Conservation (phyloP, 2,113 vertebrate species). For the Dipodomys ordii region DNA sequence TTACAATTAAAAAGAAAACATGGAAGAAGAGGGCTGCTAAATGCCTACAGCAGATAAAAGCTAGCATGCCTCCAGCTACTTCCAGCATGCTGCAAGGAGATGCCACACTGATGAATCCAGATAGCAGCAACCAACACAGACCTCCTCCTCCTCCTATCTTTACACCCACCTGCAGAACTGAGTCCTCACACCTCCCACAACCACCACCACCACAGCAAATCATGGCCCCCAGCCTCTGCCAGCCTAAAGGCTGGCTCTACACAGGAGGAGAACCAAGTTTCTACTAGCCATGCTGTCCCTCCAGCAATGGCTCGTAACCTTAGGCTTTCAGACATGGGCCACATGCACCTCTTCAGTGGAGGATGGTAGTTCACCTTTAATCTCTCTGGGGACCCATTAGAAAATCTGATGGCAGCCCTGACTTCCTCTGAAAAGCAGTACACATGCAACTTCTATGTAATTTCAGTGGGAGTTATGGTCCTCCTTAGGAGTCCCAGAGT, state of each 20-base stretch:
- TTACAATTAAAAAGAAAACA: too few relatives aligned
- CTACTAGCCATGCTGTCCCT: background rate
- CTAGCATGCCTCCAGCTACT: background rate
- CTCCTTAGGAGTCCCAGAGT: background rate
- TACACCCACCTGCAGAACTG: slow-evolving; percentile 31
- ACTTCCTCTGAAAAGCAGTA: background rate
- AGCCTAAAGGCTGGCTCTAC: background rate
- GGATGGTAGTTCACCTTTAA: background rate
- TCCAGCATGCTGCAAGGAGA: background rate
- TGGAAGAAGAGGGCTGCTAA: background rate
- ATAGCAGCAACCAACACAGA: background rate
- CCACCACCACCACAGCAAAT: background rate
- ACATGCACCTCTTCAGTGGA: slow-evolving; percentile 7
- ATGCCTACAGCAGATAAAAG: background rate
- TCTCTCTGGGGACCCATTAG: background rate
- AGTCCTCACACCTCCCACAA: slow-evolving; percentile 5
- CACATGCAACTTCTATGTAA: background rate
- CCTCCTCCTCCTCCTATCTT: background rate
- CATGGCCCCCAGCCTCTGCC: background rate
- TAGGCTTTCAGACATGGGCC: slow-evolving; percentile 27
- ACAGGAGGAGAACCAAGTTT: background rate
- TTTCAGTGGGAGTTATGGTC: background rate
- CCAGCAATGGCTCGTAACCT: background rate
- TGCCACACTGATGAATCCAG: background rate
- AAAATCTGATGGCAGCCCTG: slow-evolving; percentile 25